Evolutionary conservation across 2,888 invertebrate species (phyloP), one percentile per base, ranked within the genome.

Genomic region (Sinotaia quadrata): DNA sequence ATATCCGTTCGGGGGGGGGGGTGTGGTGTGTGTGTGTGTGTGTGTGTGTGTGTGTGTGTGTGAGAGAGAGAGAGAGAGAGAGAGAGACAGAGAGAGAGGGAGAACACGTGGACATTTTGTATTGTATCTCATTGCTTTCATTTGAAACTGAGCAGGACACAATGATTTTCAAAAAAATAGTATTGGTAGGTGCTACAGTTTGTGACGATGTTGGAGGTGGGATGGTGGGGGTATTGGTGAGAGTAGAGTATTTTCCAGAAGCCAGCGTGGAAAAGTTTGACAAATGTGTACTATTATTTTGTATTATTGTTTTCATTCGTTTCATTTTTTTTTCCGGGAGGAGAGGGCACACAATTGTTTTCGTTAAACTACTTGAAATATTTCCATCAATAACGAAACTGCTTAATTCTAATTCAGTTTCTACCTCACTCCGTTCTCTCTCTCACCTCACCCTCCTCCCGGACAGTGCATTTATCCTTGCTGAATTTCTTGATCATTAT

Each of bases 51-150:
- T 1, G 49, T 15, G 49, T 15, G 49, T 15, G 49, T 15, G 49
- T 15, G 49, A 10, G 49, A 49, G 3, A 49, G 49, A 49, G 5
- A 49, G 49, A 49, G 5, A 49, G 5, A 49, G 3, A 49, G 49
- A 49, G 49, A 49, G 49, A 2, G 49, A 49, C 21, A 49, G 49
- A 49, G 49, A 49, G 49, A 49, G 49, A 49, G 49, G 24, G 49
- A 49, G 49, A 2, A 2, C 2, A n/a, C n/a, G n/a, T n/a, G n/a
- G n/a, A n/a, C n/a, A n/a, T n/a, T n/a, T n/a, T n/a, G n/a, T n/a
- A n/a, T n/a, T n/a, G n/a, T n/a, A n/a, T n/a, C n/a, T n/a, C n/a
- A n/a, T n/a, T n/a, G n/a, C n/a, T n/a, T n/a, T n/a, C n/a, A n/a
- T n/a, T n/a, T n/a, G n/a, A n/a, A n/a, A n/a, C n/a, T n/a, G n/a